Percentiles rank a stretch among this genome's conserved stretches.
These are phyloP conservation scores for Lanistes nyassanus DNA, from an alignment of 1,140 invertebrate species.

Conservation along the genomic window DNA sequence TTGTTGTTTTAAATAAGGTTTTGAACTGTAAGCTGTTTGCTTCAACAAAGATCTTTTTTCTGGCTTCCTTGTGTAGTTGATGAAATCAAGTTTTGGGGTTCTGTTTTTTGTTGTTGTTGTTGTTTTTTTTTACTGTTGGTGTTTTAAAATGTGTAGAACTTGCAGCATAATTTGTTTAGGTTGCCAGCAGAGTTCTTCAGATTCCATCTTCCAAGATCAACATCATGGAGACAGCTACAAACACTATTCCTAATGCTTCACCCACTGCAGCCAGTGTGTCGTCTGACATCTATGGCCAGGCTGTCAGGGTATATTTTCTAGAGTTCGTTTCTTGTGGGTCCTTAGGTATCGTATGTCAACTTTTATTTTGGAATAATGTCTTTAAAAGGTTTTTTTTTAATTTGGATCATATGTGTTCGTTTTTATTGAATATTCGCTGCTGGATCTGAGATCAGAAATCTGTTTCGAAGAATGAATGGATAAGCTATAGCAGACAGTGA, in stretches of 20 bases:
- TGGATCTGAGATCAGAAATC: too few relatives aligned
- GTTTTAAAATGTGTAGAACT: too few relatives aligned
- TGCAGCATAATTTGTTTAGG: constrained; percentile 52
- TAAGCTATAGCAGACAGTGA: background rate
- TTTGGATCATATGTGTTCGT: too few relatives aligned
- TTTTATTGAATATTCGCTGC: too few relatives aligned
- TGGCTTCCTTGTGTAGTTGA: background rate
- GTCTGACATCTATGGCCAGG: constrained; percentile 96
- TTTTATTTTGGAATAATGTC: too few relatives aligned
- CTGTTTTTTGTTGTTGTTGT: background rate
- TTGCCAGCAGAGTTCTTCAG: constrained; percentile 73
- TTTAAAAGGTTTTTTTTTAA: too few relatives aligned
- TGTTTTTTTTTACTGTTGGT: background rate
- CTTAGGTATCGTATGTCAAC: too few relatives aligned
- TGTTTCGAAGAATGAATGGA: background rate
- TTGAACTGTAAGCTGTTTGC: background rate
- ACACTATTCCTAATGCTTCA: constrained; percentile 94
- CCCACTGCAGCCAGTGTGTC: constrained; percentile 90
- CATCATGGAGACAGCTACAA: constrained; percentile 88
- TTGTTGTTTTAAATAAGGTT: background rate
- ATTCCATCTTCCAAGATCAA: constrained; percentile 83
- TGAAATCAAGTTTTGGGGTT: background rate
- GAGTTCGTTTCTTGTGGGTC: too few relatives aligned
- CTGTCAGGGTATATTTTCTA: constrained; percentile 78
- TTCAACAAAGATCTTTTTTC: background rate